Evolutionary conservation across 2,797 vertebrate species (phyloP).

Genomic region (Heteromormyrus szaboi): DNA sequence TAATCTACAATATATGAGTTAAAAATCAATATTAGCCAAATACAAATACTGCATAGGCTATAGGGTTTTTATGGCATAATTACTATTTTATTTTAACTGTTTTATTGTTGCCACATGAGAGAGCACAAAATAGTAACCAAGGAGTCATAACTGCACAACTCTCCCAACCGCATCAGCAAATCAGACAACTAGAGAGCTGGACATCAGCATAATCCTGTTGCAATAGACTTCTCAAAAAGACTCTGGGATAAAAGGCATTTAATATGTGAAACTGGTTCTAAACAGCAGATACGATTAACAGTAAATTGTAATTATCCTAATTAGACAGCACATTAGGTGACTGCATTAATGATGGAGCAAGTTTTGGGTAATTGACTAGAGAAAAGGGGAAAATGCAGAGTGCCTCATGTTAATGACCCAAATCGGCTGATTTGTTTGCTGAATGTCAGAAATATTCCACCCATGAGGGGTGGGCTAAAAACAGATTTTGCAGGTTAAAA

Average conservation of each 20-base stretch:
- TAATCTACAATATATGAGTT: background rate
- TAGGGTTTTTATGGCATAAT: background rate
- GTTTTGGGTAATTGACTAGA: slow-evolving; percentile 54
- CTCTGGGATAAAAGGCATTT: slow-evolving; percentile 69
- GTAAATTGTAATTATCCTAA: slow-evolving; percentile 85
- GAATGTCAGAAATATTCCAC: slow-evolving; percentile 20
- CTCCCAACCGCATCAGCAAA: background rate
- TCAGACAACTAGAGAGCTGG: background rate
- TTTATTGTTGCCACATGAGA: background rate
- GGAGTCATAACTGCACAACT: background rate
- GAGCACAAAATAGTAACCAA: background rate
- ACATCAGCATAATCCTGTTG: slow-evolving; percentile 63
- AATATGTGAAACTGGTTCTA: slow-evolving; percentile 78
- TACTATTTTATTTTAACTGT: background rate
- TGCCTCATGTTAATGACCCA: slow-evolving; percentile 73
- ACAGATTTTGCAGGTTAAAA: slow-evolving; percentile 19
- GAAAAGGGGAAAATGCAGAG: slow-evolving; percentile 63
- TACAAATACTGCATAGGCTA: background rate
- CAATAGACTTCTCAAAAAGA: slow-evolving; percentile 73
- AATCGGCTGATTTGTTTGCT: slow-evolving; percentile 72
- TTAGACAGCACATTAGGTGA: slow-evolving; percentile 88
- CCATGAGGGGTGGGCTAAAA: slow-evolving; percentile 28
- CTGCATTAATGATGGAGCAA: slow-evolving; percentile 73
- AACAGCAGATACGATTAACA: slow-evolving; percentile 80
- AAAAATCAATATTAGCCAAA: background rate